Evolutionary conservation across 2,113 vertebrate genomes (phyloP).

Genomic region (Entomyzon cyanotis): DNA sequence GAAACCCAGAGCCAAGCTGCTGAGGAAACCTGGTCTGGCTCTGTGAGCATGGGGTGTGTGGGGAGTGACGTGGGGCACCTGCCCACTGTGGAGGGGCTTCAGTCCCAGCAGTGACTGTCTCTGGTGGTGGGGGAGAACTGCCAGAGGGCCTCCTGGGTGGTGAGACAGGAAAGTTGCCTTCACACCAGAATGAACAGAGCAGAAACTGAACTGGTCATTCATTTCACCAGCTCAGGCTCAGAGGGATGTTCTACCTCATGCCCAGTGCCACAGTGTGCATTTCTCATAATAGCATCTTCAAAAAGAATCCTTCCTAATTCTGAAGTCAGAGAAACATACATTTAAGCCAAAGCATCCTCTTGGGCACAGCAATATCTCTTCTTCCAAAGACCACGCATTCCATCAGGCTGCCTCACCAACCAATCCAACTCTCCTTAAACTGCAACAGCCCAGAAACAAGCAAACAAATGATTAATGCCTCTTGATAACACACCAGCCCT

Average conservation of each 20-base stretch:
- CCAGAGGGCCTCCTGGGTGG: background rate
- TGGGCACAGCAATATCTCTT: background rate
- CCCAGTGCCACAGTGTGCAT: background rate
- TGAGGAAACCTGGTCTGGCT: background rate
- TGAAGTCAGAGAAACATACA: background rate
- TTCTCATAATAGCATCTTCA: constrained; percentile 80
- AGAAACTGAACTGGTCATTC: background rate
- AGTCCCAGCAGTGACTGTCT: background rate
- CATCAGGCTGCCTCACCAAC: background rate
- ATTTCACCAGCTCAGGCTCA: background rate
- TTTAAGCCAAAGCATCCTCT: background rate
- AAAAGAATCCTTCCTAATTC: constrained; percentile 74
- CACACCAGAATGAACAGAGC: background rate
- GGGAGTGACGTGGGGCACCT: background rate
- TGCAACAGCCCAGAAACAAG: background rate
- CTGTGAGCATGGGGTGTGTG: background rate
- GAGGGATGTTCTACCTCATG: background rate
- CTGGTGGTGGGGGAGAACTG: background rate
- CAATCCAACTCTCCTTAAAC: background rate
- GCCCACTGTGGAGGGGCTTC: background rate
- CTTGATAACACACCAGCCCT: no score
- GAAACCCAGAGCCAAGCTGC: background rate
- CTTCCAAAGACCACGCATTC: background rate
- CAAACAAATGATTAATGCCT: background rate
- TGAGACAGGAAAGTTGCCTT: background rate